Evolutionary conservation across 2,797 vertebrate genomes (phyloP), one percentile per base, ranked within the genome.

Genomic region (Liasis olivaceus): DNA sequence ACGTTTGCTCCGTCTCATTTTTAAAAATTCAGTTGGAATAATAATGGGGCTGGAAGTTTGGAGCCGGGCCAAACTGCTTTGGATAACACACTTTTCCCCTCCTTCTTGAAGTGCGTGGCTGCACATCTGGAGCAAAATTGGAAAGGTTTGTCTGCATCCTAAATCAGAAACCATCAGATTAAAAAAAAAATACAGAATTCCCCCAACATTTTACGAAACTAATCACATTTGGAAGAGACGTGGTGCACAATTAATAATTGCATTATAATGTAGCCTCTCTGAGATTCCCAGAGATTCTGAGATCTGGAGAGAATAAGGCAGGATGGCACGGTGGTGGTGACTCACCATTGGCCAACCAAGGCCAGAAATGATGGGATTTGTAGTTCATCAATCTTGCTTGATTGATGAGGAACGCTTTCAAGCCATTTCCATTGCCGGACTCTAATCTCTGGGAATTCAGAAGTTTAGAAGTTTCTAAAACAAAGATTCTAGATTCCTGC

Each of bases 241-340:
- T 20, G 2, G n/a, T 36, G n/a, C 15, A 0, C 31, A 1, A 36
- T 36, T 36, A 1, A 36, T 36, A 36, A 36, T 36, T 36, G 36
- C 51, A 7, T 7, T 54, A 54, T 54, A 4, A 77, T 77, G 20
- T 22, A 22, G 72, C 72, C 22, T 4, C 17, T 20, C 69, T 77
- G 7, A 36, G 7, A 77, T 77, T 36, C n/a, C 7, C 31, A 36
- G 20, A 7, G 2, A 47, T 47, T 81, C 20, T 11, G 36, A 11
- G 3, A 11, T 77, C 17, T 1, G 7, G 17, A 42, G 20, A 47
- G 20, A 81, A 11, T 47, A 47, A 81, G 36, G 42, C 9, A 81
- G 9, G 36, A 4, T 15, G 6, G 15, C 6, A 15, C 0, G 72
- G 0, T 17, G 7, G 8, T 1, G 0, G 36, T 42, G 22, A 11